phyloP scores from a whole-genome alignment of 2,113 vertebrate species.

The Haemorhous mexicanus region DNA sequence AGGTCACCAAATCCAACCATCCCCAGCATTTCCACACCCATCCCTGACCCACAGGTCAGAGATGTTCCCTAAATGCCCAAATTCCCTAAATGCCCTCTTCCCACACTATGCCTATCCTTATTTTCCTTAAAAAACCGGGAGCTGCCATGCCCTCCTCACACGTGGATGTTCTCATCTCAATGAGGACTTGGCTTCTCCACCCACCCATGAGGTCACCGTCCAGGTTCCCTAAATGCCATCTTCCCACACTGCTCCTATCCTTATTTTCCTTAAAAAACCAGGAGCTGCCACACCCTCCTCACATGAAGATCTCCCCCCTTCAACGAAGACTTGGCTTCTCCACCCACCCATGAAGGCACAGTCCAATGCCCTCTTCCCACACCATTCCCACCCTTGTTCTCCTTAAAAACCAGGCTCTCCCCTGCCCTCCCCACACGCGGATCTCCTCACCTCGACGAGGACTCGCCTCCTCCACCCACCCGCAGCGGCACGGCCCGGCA shows the following conservation, averaged over 20 bases:
- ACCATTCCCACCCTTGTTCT: background rate
- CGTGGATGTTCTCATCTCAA: rapidly evolving
- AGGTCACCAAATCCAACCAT: background rate
- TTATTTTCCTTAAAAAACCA: background rate
- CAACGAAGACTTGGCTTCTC: rapidly evolving
- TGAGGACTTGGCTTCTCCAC: background rate
- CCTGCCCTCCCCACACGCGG: rapidly evolving
- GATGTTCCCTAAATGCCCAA: background rate
- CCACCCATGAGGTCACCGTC: background rate
- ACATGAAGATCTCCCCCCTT: rapidly evolving
- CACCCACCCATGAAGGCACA: background rate
- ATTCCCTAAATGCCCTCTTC: background rate
- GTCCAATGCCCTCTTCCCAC: background rate
- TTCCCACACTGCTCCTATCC: background rate
- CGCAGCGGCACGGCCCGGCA: rapidly evolving
- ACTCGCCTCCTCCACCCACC: background rate
- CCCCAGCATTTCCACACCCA: background rate
- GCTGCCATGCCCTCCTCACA: background rate
- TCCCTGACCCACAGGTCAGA: background rate
- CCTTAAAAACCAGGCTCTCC: background rate
- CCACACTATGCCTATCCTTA: background rate
- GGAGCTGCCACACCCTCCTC: rapidly evolving
- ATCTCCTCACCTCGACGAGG: background rate
- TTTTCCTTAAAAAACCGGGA: background rate
- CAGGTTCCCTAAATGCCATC: background rate